phyloP scores from a whole-genome alignment of 2,113 vertebrate species.

The Xiphorhynchus elegans region DNA sequence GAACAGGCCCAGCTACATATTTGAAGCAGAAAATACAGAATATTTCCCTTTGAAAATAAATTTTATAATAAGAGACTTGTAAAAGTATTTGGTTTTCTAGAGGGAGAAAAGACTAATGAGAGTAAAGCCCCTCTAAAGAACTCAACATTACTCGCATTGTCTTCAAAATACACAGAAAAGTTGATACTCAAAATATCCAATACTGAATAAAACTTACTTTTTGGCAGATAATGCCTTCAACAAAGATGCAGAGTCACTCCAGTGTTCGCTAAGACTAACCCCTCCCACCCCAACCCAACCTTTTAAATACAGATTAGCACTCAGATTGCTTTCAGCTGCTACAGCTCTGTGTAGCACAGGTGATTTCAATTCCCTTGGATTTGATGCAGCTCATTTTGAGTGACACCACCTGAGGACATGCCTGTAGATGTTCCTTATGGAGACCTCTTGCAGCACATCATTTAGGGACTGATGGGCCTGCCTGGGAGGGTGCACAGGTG shows the following conservation, averaged over 20 bases:
- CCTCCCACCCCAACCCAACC: not conserved
- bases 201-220: not conserved
- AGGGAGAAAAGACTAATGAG: not conserved
- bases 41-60: not conserved
- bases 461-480: not conserved
- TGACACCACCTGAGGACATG: not conserved
- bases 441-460: not conserved
- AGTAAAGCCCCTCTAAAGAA: not conserved
- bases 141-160: not conserved
- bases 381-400: not conserved
- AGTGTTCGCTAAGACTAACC: not conserved
- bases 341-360: not conserved
- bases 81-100: not conserved
- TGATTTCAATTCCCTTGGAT: not conserved
- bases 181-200: rapidly evolving
- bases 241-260: not conserved
- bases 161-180: not conserved
- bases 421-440: not conserved
- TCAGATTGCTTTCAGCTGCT: not conserved
- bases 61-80: not conserved
- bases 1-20: not conserved
- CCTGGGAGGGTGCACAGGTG: not conserved
- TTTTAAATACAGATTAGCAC: not conserved
- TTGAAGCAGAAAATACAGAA: not conserved
- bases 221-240: not conserved